These are phyloP conservation scores for Nomada flava DNA, from an alignment of 2,888 invertebrate species.

Conservation along the genomic window DNA sequence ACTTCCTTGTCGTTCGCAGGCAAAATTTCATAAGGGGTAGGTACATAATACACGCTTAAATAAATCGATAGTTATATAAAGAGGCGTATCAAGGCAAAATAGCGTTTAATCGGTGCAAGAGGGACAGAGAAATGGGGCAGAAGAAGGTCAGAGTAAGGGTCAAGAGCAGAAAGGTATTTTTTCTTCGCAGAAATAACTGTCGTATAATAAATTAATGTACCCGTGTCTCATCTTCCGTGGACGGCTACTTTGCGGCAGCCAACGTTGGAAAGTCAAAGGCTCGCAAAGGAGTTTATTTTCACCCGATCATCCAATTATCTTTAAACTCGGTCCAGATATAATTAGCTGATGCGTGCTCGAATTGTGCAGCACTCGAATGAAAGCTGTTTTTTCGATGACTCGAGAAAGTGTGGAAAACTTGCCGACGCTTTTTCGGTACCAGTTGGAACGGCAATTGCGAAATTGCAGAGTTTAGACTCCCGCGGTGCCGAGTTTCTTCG, in stretches of 20 bases:
- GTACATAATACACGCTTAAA: conserved; percentile 39
- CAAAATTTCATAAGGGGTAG: conserved; percentile 15
- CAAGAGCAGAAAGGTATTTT: conserved; percentile 50
- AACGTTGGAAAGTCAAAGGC: conserved; percentile 3
- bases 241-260: conserved; percentile 16
- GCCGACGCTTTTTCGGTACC: not conserved
- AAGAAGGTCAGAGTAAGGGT: conserved; percentile 51
- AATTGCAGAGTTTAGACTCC: not conserved
- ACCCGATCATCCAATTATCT: too few species aligned
- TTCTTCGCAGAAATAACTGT: conserved; percentile 48
- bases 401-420: not conserved
- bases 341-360: not conserved
- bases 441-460: not conserved
- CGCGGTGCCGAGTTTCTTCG: not conserved
- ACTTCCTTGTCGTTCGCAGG: conserved; percentile 14
- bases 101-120: conserved; percentile 50
- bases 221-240: conserved; percentile 23
- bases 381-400: not conserved
- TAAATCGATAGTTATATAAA: conserved; percentile 48
- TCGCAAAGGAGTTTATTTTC: not conserved
- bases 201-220: conserved; percentile 43
- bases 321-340: not conserved
- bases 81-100: conserved; percentile 29
- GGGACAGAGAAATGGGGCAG: conserved; percentile 48
- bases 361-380: not conserved